Conservation (phyloP, 2,888 invertebrate species). For the Tuta absoluta region DNA sequence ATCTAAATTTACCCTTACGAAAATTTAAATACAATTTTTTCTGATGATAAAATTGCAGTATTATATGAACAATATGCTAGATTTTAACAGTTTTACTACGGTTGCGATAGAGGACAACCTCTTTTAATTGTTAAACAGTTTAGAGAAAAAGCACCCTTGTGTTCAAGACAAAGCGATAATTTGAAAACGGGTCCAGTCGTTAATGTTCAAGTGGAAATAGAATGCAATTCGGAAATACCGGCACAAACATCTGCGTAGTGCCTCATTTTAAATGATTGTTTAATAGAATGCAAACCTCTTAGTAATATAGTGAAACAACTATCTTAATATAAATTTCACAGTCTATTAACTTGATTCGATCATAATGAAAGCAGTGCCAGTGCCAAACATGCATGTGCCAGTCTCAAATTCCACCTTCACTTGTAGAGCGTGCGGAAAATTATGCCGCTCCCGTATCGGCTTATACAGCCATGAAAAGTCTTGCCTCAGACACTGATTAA, state of each 20-base stretch:
- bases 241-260: slow-evolving; percentile 41
- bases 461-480: too few relatives aligned
- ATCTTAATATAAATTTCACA: slow-evolving; percentile 8
- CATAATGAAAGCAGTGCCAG: slow-evolving; percentile 22
- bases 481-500: too few relatives aligned
- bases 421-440: too few relatives aligned
- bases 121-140: slow-evolving; percentile 34
- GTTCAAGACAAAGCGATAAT: slow-evolving; percentile 40
- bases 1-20: slow-evolving; percentile 42
- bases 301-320: slow-evolving; percentile 37
- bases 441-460: too few relatives aligned
- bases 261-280: slow-evolving; percentile 38
- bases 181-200: slow-evolving; percentile 39
- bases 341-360: too few relatives aligned
- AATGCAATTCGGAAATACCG: slow-evolving; percentile 36
- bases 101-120: slow-evolving; percentile 26
- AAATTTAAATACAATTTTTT: slow-evolving; percentile 21
- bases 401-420: too few relatives aligned
- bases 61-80: slow-evolving; percentile 26
- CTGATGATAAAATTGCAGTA: slow-evolving; percentile 1
- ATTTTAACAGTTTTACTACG: slow-evolving; percentile 31
- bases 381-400: too few relatives aligned
- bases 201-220: slow-evolving; percentile 41
- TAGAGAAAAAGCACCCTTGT: slow-evolving; percentile 38
- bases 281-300: slow-evolving; percentile 39